Base-by-base conservation (phyloP, 2,888 invertebrate genomes). In the Tetropium fuscum region DNA sequence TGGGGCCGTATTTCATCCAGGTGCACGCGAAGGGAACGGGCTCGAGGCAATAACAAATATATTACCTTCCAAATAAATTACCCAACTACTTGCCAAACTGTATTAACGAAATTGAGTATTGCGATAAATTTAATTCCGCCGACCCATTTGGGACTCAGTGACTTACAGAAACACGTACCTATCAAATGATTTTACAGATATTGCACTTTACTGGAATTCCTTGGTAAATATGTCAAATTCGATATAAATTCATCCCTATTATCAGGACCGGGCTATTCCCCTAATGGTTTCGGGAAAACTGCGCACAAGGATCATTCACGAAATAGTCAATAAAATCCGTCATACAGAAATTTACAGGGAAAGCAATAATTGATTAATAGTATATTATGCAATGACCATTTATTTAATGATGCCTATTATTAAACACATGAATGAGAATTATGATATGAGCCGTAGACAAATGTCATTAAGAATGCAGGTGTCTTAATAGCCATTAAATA, bases 61-160 rank as follows among this genome's bases (percentile, higher is more conserved):
- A 65, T 69, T 70, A 71, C 63, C 66, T 61, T 64, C 60, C 69
- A 65, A 73, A 73, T 70, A 66, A 72, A 73, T 73, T 71, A 71
- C 62, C 69, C 25, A 66, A 66, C 64, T 69, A 69, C 68, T 73
- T 71, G 69, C 68, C 69, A 73, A 75, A 75, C 64, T 73, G 69
- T 70, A 74, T 74, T 74, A 74, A 72, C 71, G 68, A 72, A 75
- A 76, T 74, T 72, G 73, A 72, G 73, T 73, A 72, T 70, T 69
- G 70, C 72, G 51, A 74, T 76, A 73, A 75, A 74, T 74, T 72
- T 62, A 53, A 51, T 64, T 60, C 60, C 55, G 63, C 60, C 60
- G 51, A 44, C 38, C 51, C 40, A 41, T 44, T 62, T 36, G 44
- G 30, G 19, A 11, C 38, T 57, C 20, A 54, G 55, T 55, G 58